phyloP scores from a whole-genome alignment of 2,113 vertebrate species.

The Baryphthengus martii region DNA sequence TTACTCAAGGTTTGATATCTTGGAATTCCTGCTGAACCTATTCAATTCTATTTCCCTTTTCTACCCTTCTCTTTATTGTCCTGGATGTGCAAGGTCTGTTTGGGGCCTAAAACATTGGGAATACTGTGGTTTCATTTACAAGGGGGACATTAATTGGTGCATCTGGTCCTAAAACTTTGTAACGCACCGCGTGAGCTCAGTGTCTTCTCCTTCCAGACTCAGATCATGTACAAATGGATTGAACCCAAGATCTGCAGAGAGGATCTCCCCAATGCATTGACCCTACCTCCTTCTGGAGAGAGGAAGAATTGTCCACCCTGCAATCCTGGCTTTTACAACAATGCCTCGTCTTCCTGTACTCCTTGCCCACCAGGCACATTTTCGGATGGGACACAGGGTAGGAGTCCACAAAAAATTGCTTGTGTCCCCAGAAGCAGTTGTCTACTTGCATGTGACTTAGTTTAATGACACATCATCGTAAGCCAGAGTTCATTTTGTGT shows the following conservation, averaged over 20 bases:
- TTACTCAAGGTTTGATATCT: background rate
- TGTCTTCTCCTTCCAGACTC: slow-evolving; percentile 80
- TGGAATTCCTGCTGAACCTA: background rate
- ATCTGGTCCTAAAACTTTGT: background rate
- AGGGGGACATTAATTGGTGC: background rate
- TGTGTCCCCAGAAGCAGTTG: background rate
- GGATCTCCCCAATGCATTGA: slow-evolving; percentile 74
- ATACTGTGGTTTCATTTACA: background rate
- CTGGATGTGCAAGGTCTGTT: background rate
- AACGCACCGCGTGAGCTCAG: background rate
- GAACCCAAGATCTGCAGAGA: slow-evolving; percentile 93
- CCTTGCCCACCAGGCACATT: slow-evolving; percentile 86
- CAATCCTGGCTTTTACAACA: slow-evolving; percentile 96
- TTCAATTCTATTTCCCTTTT: background rate
- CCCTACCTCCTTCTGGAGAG: slow-evolving; percentile 86
- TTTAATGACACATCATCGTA: background rate
- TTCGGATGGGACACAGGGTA: slow-evolving; percentile 90
- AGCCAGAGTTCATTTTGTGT: background rate
- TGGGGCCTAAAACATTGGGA: background rate
- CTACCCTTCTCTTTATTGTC: background rate
- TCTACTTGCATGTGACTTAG: background rate
- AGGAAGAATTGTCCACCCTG: slow-evolving; percentile 93
- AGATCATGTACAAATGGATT: slow-evolving; percentile 92
- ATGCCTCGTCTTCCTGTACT: slow-evolving; percentile 87
- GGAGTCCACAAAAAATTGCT: background rate